Percentiles rank a stretch among this genome's conserved stretches.
phyloP scores from a whole-genome alignment of 2,113 vertebrate species.

The Salvelinus namaycush region DNA sequence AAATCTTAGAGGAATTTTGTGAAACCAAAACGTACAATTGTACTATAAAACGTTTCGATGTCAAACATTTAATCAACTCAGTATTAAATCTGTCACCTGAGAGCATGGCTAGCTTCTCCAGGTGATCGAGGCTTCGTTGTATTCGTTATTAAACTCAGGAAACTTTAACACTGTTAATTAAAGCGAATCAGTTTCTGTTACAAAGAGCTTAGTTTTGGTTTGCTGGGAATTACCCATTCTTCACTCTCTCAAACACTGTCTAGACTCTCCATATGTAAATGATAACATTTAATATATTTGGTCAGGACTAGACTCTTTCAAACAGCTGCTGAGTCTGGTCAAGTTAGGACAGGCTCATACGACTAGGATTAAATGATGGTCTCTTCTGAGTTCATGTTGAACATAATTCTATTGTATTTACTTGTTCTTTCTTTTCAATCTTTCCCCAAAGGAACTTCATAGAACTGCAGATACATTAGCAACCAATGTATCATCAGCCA shows the following conservation, averaged over 20 bases:
- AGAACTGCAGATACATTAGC: constrained; percentile 28
- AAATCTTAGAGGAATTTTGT: constrained; percentile 39
- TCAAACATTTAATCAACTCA: constrained; percentile 47
- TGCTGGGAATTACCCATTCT: constrained; percentile 15
- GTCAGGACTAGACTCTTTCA: neutral
- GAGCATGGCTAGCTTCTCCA: constrained; percentile 36
- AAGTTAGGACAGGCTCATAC: neutral
- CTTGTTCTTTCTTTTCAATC: constrained; percentile 29
- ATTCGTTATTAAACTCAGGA: constrained; percentile 34
- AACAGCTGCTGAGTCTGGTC: neutral
- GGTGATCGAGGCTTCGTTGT: constrained; percentile 22
- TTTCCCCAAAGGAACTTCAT: constrained; percentile 49
- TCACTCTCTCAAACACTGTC: constrained; percentile 28
- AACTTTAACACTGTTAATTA: constrained; percentile 41
- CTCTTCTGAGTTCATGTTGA: neutral
- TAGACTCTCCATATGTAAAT: constrained; percentile 8
- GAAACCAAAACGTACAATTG: constrained; percentile 37
- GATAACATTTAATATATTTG: constrained; percentile 24
- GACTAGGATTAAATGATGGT: neutral
- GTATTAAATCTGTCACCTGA: constrained; percentile 51
- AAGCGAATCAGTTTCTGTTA: constrained; percentile 35
- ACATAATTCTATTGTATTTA: neutral
- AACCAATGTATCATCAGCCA: constrained; percentile 31
- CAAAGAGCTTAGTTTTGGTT: constrained; percentile 42
- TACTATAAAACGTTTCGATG: constrained; percentile 25